Percentiles rank a stretch among this genome's conserved stretches.
Conservation (phyloP, 2,888 invertebrate species). For the Seira musarum region DNA sequence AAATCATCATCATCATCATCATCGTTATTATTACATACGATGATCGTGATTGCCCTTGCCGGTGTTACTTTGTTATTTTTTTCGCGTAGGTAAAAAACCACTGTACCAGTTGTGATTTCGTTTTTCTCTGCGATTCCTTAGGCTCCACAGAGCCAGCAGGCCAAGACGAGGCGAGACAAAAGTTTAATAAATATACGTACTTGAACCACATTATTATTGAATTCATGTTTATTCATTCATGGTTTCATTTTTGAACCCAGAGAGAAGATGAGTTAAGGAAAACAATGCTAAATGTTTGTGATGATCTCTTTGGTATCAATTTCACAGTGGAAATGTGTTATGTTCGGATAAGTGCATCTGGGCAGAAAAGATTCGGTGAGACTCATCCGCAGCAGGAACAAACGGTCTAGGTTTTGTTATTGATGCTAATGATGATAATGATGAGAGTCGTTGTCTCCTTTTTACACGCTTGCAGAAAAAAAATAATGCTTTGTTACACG, state of each 20-base stretch:
- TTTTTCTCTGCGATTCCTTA: conserved; percentile 35
- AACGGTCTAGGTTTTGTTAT: conserved; percentile 37
- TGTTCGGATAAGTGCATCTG: conserved; percentile 51
- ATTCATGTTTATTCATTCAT: conserved; percentile 43
- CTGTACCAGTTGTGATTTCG: conserved; percentile 1
- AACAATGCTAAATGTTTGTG: conserved; percentile 20
- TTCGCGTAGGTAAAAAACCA: conserved; percentile 27
- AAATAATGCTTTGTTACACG: conserved; percentile 25
- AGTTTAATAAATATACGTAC: too few relatives aligned
- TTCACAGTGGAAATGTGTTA: conserved; percentile 26
- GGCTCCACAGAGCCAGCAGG: conserved; percentile 40
- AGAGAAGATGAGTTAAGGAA: not conserved
- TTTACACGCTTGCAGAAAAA: conserved; percentile 30
- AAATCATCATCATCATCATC: conserved; percentile 39
- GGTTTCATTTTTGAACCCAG: conserved; percentile 24
- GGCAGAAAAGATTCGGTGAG: conserved; percentile 29
- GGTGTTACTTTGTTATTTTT: conserved; percentile 8
- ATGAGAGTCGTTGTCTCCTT: conserved; percentile 49
- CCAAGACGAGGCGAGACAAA: too few relatives aligned
- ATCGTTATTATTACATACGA: conserved; percentile 27
- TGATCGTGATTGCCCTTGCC: conserved; percentile 20
- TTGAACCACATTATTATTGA: not conserved
- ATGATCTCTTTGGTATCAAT: conserved; percentile 20
- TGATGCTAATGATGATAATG: conserved; percentile 39
- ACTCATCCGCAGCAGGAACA: conserved; percentile 22